phyloP scores from a whole-genome alignment of 1,140 invertebrate species.

The Drosophila rufa region DNA sequence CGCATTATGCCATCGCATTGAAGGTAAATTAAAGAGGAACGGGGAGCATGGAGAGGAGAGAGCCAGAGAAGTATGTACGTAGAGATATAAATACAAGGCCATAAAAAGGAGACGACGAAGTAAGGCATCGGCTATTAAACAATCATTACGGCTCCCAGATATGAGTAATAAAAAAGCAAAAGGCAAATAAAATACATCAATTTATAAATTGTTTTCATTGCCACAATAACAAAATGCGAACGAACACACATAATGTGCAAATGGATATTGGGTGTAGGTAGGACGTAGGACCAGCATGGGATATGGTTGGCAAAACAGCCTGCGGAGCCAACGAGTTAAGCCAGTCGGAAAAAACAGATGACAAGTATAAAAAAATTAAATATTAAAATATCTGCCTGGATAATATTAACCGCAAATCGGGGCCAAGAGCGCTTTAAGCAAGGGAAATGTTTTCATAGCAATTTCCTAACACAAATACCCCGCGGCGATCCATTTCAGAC shows the following conservation, averaged over 20 bases:
- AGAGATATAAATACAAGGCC: conserved; percentile 28
- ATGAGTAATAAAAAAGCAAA: conserved; percentile 63
- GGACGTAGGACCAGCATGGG: neutral
- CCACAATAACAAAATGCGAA: conserved; percentile 40
- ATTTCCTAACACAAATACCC: conserved; percentile 4
- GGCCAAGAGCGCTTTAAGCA: conserved; percentile 24
- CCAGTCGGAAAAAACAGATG: conserved; percentile 30
- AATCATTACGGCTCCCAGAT: conserved; percentile 72
- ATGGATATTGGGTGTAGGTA: conserved; percentile 8
- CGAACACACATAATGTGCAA: conserved; percentile 5
- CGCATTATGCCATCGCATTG: conserved; percentile 52
- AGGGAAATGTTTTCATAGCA: conserved; percentile 16
- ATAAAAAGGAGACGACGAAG: conserved; percentile 52
- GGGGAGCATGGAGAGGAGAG: neutral
- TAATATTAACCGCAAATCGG: conserved; percentile 23
- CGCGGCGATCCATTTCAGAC: neutral
- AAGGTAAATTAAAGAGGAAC: conserved; percentile 34
- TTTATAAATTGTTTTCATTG: conserved; percentile 48
- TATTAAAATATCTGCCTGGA: conserved; percentile 21
- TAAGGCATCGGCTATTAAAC: conserved; percentile 65
- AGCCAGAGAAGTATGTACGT: conserved; percentile 5
- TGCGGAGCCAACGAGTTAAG: conserved; percentile 32
- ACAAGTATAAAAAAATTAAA: conserved; percentile 22
- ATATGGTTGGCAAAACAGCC: conserved; percentile 16
- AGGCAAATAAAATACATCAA: conserved; percentile 49